Percentiles rank a stretch among this genome's conserved stretches.
phyloP scores from a whole-genome alignment of 2,113 vertebrate genomes.

The Notarius quadriscutis region DNA sequence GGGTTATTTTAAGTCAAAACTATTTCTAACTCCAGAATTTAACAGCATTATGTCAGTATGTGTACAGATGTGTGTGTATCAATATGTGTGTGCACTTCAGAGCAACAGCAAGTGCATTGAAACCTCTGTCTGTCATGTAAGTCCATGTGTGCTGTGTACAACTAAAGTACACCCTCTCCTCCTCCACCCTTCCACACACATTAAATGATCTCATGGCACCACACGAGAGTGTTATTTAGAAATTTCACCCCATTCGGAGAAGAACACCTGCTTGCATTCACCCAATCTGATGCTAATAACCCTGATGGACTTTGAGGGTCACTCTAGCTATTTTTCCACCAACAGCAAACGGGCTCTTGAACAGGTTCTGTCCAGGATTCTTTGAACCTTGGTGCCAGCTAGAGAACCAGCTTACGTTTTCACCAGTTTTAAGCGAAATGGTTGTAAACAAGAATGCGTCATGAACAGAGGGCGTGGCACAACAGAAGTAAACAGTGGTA shows the following conservation, averaged over 20 bases:
- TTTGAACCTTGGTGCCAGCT: too few relatives aligned
- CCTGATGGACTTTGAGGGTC: not conserved
- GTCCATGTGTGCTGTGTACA: conserved; percentile 43
- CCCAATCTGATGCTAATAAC: not conserved
- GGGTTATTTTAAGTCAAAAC: not conserved
- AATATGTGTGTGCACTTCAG: conserved; percentile 55
- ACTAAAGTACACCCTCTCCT: not conserved
- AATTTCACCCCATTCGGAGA: not conserved
- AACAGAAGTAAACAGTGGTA: too few relatives aligned
- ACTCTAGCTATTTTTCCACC: too few relatives aligned
- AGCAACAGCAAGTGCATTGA: conserved; percentile 50
- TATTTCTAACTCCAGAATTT: not conserved
- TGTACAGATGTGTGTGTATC: conserved; percentile 26
- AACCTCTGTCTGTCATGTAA: conserved; percentile 70
- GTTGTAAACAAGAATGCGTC: too few relatives aligned
- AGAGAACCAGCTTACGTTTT: too few relatives aligned
- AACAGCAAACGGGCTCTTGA: too few relatives aligned
- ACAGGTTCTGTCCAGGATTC: too few relatives aligned
- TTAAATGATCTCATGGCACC: not conserved
- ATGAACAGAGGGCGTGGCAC: too few relatives aligned
- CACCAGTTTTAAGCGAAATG: too few relatives aligned
- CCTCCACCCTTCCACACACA: not conserved
- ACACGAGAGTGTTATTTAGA: not conserved
- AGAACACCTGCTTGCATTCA: not conserved
- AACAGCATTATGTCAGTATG: not conserved